Evolutionary conservation across 2,113 vertebrate species (phyloP), one percentile per base, ranked within the genome.

Genomic region (Pseudopipra pipra): DNA sequence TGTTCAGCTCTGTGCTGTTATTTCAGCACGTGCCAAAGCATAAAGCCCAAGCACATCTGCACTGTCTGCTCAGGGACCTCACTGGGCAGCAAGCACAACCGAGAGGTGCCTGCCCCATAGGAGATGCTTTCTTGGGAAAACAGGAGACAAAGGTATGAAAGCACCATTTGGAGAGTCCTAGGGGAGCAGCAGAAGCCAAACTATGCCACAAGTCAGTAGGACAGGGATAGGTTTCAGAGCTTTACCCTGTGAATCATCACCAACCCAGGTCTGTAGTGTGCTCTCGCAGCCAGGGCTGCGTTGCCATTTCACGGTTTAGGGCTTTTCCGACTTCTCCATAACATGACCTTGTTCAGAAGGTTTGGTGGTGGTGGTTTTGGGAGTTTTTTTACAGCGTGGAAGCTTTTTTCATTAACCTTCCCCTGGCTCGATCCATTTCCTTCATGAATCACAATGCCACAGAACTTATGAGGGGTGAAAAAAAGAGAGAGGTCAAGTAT

Each of bases 231-330:
- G 25, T 49, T 68, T 54, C 37, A 62, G 46, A 85, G 23, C 10
- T 58, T 54, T 43, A 56, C 14, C 17, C 12, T 5, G 6, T 2
- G 2, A 7, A 58, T 30, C 3, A 0, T 21, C 49, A 46, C 41
- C 19, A 9, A 17, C 6, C 6, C 2, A 0, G 0, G 22, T 24
- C 12, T 41, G 39, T 41, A 41, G 5, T 0, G 2, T 5, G 31
- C 39, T 11, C 28, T 72, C 7, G 0, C 63, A 77, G 83, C 18
- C 65, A 58, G 55, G 56, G 43, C 31, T 35, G 39, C 2, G 0
- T 14, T 4, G 1, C 39, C 11, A 4, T 24, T 68, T 56, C 47
- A 47, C 7, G 16, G 8, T 46, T 87, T 33, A 3, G 21, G 23
- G 33, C 23, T 93, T 72, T 46, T 37, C 25, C 52, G 87, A 18